Evolutionary conservation across 2,888 invertebrate species (phyloP), one percentile per base, ranked within the genome.

Genomic region (Branchinecta sandiegonensis): DNA sequence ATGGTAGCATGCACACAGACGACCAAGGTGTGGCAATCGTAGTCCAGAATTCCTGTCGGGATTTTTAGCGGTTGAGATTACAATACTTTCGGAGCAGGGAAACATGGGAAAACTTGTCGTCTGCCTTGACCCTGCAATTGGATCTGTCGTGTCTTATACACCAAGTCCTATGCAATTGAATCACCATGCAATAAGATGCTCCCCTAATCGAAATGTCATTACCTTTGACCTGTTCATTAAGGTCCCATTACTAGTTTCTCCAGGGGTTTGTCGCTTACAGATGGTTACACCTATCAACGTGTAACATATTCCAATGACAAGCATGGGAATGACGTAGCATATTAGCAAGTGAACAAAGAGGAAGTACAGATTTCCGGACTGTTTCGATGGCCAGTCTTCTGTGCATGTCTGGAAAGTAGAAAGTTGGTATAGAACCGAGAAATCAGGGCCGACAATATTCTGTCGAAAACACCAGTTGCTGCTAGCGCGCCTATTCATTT

Each of bases 251-350:
- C 14, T 17, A 17, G 63, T 56, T 71, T 80, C 80, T 5, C 80
- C 80, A 0, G 80, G 80, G 67, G 80, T 76, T 68, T 76, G 76
- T 6, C 81, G 72, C 47, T 76, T 73, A 69, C 78, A 77, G 9
- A 83, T 82, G 68, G 79, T 76, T 46, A 79, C 73, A 75, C 81
- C 81, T 70, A 83, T 82, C 69, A 81, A 75, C 46, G 78, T 74
- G 75, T 82, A 83, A 75, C 82, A 82, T 47, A 79, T 77, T 10
- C 79, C 78, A 71, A 83, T 82, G 70, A 82, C 76, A 17, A 77
- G 73, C 69, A 83, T 75, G 3, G 83, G 83, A 17, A 81, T 75
- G 23, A 81, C 76, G 75, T 83, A 83, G 74, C 81, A 82, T 71
- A 81, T 77, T 63, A 81, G 74, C 71, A 83, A 77, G 72, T 82